Base-by-base conservation (phyloP, 2,113 vertebrate genomes). In the Zootoca vivipara region DNA sequence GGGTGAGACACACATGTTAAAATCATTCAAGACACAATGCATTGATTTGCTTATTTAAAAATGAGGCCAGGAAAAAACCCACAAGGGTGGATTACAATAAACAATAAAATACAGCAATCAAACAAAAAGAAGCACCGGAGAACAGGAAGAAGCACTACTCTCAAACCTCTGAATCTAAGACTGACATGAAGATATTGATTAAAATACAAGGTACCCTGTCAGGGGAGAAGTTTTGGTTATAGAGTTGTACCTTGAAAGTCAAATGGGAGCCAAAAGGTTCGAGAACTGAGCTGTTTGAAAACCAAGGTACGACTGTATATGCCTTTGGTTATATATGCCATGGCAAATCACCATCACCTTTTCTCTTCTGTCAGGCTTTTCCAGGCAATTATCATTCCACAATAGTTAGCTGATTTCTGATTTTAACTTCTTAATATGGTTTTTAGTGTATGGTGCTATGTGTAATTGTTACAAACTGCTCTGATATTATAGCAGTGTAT, bases 321-420 rank as follows among this genome's bases (percentile, higher is more conserved):
- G 10, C 9, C 46, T 52, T 52, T 52, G 46, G 46, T 52, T 52
- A 52, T 52, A n/a, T 83, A 77, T 92, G 40, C 78, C 90, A 81
- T 93, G 78, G 52, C 93, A 89, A 62, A 82, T 72, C 46, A 82
- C 92, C 84, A 77, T 38, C 78, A 80, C 42, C 46, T 52, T 52
- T 52, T 12, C 46, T 12, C 46, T 52, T 52, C 46, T 52, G 46
- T 12, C 9, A 2, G 46, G 9, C 46, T 52, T 12, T 52, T 52
- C 9, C 46, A 52, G 46, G 46, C 46, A 52, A 52, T 52, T 52
- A 9, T 52, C 92, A 78, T 90, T 70, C 42, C 86, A 90, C 81
- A 62, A 91, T 86, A 35, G 22, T 6, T 42, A n/a, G 38, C 38
- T 42, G 40, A 40, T 8, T 77, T 77, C 46, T 52, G 46, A 52